Evolutionary conservation across 2,113 vertebrate genomes (phyloP).

Genomic region (Anarhynchus alexandrinus): DNA sequence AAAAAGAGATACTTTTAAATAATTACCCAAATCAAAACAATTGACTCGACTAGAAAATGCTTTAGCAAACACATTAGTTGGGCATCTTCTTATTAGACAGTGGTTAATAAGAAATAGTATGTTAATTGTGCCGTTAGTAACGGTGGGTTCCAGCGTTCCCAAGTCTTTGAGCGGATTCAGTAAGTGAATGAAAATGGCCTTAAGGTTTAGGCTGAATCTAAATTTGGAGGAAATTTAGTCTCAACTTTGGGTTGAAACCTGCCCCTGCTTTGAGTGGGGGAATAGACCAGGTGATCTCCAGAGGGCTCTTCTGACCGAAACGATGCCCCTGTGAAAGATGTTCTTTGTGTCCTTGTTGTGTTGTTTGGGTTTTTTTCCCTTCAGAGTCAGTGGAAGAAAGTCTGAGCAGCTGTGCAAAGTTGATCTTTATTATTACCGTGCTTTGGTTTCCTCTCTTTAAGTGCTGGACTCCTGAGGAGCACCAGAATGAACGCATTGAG

Average conservation of each 20-base stretch:
- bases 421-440: background rate
- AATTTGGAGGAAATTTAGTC: background rate
- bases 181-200: background rate
- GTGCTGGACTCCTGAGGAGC: background rate
- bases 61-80: background rate
- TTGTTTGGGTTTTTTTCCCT: background rate
- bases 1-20: background rate
- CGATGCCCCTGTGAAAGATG: accelerated
- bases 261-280: background rate
- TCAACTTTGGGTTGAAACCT: background rate
- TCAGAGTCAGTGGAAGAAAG: background rate
- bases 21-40: slow-evolving; percentile 9
- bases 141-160: background rate
- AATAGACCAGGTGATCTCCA: background rate
- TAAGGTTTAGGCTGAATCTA: background rate
- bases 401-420: background rate
- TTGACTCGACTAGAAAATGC: background rate
- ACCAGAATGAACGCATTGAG: background rate
- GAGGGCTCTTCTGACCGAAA: background rate
- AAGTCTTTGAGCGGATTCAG: background rate
- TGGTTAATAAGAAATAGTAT: background rate
- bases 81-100: background rate
- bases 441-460: background rate
- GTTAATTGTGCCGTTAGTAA: background rate
- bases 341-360: accelerated